Conservation (phyloP, 2,888 invertebrate species). For the Hirtodrosophila trivittata region DNA sequence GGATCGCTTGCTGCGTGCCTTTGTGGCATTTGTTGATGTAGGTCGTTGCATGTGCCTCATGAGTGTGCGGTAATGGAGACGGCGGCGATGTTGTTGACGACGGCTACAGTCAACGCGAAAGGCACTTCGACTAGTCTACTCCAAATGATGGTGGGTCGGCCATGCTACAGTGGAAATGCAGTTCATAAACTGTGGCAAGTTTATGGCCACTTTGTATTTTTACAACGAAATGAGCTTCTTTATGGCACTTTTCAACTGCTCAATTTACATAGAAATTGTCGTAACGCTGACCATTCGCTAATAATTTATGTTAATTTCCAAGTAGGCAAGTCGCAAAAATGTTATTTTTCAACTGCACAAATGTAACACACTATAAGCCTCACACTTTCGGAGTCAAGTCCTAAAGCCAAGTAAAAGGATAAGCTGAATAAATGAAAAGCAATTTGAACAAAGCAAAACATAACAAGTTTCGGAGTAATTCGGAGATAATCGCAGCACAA, state of each 20-base stretch:
- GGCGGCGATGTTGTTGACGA: conserved; percentile 19
- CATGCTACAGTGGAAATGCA: conserved; percentile 35
- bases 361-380: too few relatives aligned
- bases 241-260: conserved; percentile 57
- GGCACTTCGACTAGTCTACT: conserved; percentile 22
- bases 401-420: too few relatives aligned
- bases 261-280: conserved; percentile 71
- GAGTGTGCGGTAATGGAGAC: conserved; percentile 44
- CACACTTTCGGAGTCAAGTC: too few relatives aligned
- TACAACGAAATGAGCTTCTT: conserved; percentile 60
- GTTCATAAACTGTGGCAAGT: conserved; percentile 69
- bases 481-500: too few relatives aligned
- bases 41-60: conserved; percentile 56
- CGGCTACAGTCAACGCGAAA: background rate
- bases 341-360: too few relatives aligned
- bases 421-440: too few relatives aligned
- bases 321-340: conserved; percentile 20
- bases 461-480: too few relatives aligned
- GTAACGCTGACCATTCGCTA: conserved; percentile 37
- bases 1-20: conserved; percentile 55
- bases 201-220: conserved; percentile 71
- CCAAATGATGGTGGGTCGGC: conserved; percentile 20
- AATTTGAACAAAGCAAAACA: too few relatives aligned
- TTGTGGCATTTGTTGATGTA: conserved; percentile 66
- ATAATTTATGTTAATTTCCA: conserved; percentile 69